Evolutionary conservation across 2,888 invertebrate genomes (phyloP), one percentile per base, ranked within the genome.

Genomic region (Ferdinandea cuprea): DNA sequence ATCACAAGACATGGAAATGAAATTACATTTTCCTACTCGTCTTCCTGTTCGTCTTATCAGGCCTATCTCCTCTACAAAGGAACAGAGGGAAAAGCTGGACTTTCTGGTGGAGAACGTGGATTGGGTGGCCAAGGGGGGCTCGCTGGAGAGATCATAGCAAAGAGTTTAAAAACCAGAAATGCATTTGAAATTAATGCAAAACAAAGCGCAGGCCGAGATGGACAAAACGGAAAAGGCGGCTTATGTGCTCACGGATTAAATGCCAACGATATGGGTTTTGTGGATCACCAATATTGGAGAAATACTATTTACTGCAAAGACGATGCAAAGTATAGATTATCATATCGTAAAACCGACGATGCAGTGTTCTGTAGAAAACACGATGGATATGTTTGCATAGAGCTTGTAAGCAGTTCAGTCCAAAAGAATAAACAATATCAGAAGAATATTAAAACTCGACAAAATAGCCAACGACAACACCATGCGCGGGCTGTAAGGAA

Each of bases 321-420:
- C 15, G n/a, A 6, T 1, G 6, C 30, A 3, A 52, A 52, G 17
- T 52, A 30, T 13, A 30, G 8, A 3, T n/a, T 52, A 30, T 7
- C 28, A 52, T 52, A 52, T 15, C 30, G 8, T 52, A 1, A 52
- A n/a, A n/a, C n/a, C n/a, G n/a, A n/a, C n/a, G n/a, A n/a, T n/a
- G n/a, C n/a, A n/a, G n/a, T n/a, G n/a, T n/a, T n/a, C n/a, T n/a
- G n/a, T n/a, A n/a, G n/a, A n/a, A n/a, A n/a, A n/a, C n/a, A n/a
- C n/a, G n/a, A n/a, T n/a, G n/a, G n/a, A n/a, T n/a, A n/a, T n/a
- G n/a, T n/a, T n/a, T n/a, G n/a, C n/a, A n/a, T n/a, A n/a, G n/a
- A n/a, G n/a, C n/a, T n/a, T n/a, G n/a, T n/a, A n/a, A n/a, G n/a
- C n/a, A n/a, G n/a, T n/a, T n/a, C n/a, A n/a, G n/a, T n/a, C n/a